A percentile compares a stretch with the other conserved stretches of the same genome.
Conservation (phyloP, 2,113 vertebrate species). For the Phasianus colchicus region DNA sequence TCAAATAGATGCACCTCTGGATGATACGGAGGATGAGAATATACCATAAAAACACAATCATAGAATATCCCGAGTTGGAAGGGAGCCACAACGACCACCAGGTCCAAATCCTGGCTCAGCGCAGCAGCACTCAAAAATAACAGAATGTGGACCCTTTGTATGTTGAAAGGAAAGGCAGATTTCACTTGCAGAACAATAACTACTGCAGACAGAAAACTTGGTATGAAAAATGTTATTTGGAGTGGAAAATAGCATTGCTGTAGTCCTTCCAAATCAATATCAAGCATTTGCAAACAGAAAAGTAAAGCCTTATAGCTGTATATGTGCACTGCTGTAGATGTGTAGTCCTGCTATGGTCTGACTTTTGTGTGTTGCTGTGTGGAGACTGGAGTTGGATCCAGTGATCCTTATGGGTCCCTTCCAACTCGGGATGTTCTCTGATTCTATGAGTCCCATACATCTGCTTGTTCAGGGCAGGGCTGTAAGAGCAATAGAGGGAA, state of each 20-base stretch:
- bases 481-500: background rate
- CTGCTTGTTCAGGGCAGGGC: background rate
- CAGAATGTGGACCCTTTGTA: background rate
- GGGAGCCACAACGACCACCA: too few species aligned
- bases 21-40: background rate
- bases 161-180: background rate
- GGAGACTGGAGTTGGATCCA: too few species aligned
- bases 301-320: background rate
- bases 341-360: rapidly evolving
- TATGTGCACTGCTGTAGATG: too few species aligned
- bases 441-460: background rate
- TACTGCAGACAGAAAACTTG: rapidly evolving
- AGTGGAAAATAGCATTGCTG: rapidly evolving
- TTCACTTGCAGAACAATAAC: background rate
- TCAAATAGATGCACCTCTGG: background rate
- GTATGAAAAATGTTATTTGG: rapidly evolving
- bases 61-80: too few species aligned
- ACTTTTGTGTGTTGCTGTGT: too few species aligned
- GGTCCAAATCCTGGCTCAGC: too few species aligned
- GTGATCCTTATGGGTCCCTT: too few species aligned
- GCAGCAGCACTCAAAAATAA: too few species aligned
- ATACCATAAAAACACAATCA: background rate
- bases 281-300: rapidly evolving
- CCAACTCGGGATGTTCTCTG: too few species aligned
- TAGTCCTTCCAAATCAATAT: too few species aligned